phyloP scores from a whole-genome alignment of 2,888 invertebrate genomes.

The Leptothorax acervorum region DNA sequence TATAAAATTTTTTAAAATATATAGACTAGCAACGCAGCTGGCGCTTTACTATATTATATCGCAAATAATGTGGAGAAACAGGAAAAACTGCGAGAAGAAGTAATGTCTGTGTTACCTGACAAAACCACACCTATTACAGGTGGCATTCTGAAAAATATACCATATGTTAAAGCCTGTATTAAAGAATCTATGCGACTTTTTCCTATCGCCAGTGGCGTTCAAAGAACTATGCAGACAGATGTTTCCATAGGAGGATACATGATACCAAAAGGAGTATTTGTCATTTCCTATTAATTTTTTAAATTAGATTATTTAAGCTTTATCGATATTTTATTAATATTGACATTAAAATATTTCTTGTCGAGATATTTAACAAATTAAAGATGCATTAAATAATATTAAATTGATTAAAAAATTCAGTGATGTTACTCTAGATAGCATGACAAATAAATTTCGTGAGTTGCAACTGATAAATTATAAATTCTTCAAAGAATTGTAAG shows the following conservation, averaged over 20 bases:
- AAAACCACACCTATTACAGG: conserved; percentile 84
- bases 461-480: no score
- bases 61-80: conserved; percentile 89
- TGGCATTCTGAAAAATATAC: conserved; percentile 85
- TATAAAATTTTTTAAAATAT: conserved; percentile 13
- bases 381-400: not conserved
- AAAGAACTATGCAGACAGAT: conserved; percentile 87
- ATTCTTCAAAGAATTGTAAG: no score
- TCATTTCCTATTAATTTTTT: not conserved
- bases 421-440: not conserved
- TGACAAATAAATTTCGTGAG: no score
- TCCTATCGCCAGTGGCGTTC: conserved; percentile 88
- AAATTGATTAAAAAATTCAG: not conserved
- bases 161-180: conserved; percentile 90
- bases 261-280: conserved; percentile 88
- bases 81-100: conserved; percentile 88
- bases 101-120: conserved; percentile 85
- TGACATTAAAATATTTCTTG: not conserved
- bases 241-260: conserved; percentile 88
- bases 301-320: not conserved
- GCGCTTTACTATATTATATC: conserved; percentile 88
- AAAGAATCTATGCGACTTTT: conserved; percentile 90
- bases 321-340: not conserved
- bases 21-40: conserved; percentile 88
- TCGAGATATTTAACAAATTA: not conserved